Evolutionary conservation across 2,797 vertebrate species (phyloP).

Genomic region (Anas georgica): DNA sequence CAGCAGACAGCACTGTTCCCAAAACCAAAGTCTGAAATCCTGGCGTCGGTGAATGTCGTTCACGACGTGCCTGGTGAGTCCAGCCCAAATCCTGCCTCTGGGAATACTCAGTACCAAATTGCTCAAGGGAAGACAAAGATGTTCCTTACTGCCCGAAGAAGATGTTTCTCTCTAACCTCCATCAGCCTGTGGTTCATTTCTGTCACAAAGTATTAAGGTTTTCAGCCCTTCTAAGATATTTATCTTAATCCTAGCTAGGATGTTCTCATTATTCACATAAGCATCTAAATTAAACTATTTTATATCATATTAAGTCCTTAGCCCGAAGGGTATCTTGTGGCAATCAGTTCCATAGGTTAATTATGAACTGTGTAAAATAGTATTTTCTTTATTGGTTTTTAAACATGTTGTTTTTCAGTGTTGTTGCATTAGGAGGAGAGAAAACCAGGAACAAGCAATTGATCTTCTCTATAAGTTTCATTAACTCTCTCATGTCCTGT

Average conservation of each 20-base stretch:
- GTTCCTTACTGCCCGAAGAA: not conserved
- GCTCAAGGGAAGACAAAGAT: not conserved
- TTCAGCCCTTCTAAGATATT: conserved; percentile 45
- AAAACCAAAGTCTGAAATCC: not conserved
- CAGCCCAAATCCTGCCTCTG: not conserved
- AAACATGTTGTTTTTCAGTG: conserved; percentile 31
- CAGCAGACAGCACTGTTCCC: not conserved
- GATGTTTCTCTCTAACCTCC: conserved; percentile 17
- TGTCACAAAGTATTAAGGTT: conserved; percentile 60
- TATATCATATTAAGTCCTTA: conserved; percentile 54
- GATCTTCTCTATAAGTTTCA: conserved; percentile 33
- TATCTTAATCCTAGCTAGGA: conserved; percentile 56
- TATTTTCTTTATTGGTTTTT: conserved; percentile 42
- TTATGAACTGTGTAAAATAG: conserved; percentile 53
- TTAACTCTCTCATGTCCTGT: conserved; percentile 50
- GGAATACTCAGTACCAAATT: not conserved
- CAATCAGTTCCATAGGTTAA: conserved; percentile 59
- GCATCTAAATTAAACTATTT: conserved; percentile 60
- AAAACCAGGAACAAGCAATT: not conserved
- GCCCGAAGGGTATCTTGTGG: conserved; percentile 61
- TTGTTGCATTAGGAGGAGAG: not conserved
- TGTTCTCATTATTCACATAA: conserved; percentile 67
- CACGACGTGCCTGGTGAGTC: not conserved
- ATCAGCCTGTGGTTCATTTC: conserved; percentile 42
- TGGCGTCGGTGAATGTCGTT: not conserved